Base-by-base conservation (phyloP, 2,888 invertebrate species). In the Drosophila hamatofila region DNA sequence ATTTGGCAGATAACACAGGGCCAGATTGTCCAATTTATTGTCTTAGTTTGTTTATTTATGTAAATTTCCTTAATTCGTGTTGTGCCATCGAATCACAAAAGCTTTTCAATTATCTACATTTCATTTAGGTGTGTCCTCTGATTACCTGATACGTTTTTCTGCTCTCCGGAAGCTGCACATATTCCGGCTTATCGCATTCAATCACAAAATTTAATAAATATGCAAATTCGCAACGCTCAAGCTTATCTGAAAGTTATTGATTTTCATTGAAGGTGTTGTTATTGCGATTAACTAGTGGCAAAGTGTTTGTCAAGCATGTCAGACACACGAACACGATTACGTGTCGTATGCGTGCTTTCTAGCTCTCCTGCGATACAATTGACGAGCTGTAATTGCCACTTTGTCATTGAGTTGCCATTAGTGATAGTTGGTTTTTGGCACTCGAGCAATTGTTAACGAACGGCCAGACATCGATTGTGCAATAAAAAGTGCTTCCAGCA, bases 141-240 rank as follows among this genome's bases (percentile, higher is more conserved):
- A 30, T 35, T 60, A 1, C n/a, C 54, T 4, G 37, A 54, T 49
- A 72, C 25, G 27, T 42, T 27, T 42, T 58, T 49, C 74, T 59
- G 9, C 21, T 48, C 41, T 33, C 33, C 42, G 48, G 30, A 63
- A 30, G 55, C 25, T 25, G 37, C 61, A 64, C 48, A 46, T 21
- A 58, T 68, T 52, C 61, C 41, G 67, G 64, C 48, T 72, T 75
- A 87, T 84, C 84, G 70, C 75, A 75, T 79, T 73, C 80, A 84
- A 87, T 87, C 84, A 69, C 54, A 71, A 75, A 89, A 84, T 87
- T 83, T 81, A 89, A 84, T 84, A 84, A 89, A 87, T 79, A 89
- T 89, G 84, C 82, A 89, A 84, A 84, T 84, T 88, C 51, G 1
- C 55, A 49, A 49, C 62, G 57, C 78, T 72, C 72, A 63, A 69